These are phyloP conservation scores for Pionites leucogaster DNA, from an alignment of 2,113 vertebrate genomes.

Conservation along the genomic window DNA sequence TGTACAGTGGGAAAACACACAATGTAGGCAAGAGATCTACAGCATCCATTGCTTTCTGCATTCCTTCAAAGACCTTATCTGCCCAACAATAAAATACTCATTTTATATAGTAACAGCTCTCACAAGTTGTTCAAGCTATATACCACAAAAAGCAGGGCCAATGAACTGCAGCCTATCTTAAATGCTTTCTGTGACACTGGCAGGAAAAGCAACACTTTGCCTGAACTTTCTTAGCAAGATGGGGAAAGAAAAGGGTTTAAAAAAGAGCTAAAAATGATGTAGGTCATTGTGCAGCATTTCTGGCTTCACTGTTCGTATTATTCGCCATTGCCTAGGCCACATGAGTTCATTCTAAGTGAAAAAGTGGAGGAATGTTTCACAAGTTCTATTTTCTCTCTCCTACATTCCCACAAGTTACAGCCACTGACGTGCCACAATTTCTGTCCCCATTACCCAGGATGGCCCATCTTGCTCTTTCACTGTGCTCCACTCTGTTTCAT, in stretches of 20 bases:
- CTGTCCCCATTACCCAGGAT: neutral
- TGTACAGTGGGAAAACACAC: fast-evolving
- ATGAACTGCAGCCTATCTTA: neutral
- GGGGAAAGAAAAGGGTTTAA: neutral
- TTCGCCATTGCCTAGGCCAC: neutral
- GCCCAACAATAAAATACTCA: neutral
- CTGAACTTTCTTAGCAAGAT: neutral
- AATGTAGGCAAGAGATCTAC: neutral
- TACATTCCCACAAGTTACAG: neutral
- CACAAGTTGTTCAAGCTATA: neutral
- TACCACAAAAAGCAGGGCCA: neutral
- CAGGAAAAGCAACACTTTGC: neutral
- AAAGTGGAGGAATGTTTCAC: neutral
- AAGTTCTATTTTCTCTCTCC: neutral
- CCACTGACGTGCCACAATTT: neutral
- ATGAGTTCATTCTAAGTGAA: neutral
- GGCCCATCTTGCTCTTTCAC: neutral
- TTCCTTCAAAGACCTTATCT: neutral
- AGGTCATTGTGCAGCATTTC: neutral
- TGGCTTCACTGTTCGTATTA: neutral
- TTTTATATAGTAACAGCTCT: neutral
- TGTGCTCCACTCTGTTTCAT: neutral
- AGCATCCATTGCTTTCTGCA: neutral
- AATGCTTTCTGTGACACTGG: neutral
- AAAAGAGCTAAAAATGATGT: neutral